Evolutionary conservation across 2,113 vertebrate genomes (phyloP), one percentile per base, ranked within the genome.

Genomic region (Odocoileus virginianus): DNA sequence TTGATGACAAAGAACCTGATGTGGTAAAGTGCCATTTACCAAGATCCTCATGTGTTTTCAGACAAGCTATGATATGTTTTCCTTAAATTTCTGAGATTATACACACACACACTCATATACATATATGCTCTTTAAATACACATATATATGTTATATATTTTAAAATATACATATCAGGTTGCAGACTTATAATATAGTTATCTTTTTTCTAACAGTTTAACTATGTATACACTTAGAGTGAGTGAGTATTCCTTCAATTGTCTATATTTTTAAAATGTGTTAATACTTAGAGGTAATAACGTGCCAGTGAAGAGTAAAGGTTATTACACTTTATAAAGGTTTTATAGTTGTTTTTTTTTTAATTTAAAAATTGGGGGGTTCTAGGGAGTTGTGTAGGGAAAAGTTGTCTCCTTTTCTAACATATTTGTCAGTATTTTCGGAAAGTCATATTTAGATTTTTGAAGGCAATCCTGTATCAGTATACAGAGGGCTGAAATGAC

Each of bases 341-440:
- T 96, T 96, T 85, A 43, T 12, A 27, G 54, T n/a, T 19, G 54
- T n/a, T 19, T 47, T 67, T 58, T 23, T 17, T 85, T 54, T 36
- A 3, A 55, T 55, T 55, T n/a, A 82, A 82, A 36, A 27, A 36
- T 33, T 36, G 25, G 9, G 17, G 27, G 16, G 55, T 14, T 89
- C 74, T 94, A 25, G 45, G 87, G 4, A 93, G 11, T 52, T 67
- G 3, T 0, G 21, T 23, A 92, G 40, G 17, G 55, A 78, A 94
- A 8, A 19, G 54, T 50, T 0, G 33, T 71, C 87, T 64, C 33
- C 25, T 86, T 97, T 96, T 93, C 74, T 95, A 87, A 94, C 19
- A 1, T n/a, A 45, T 95, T 83, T 94, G 14, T 87, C 91, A 87
- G 58, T 93, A 96, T 94, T 97, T 95, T 95, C 83, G 97, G 67